Evolutionary conservation across 2,888 invertebrate species (phyloP), one percentile per base, ranked within the genome.

Genomic region (Nipponacmea schrenckii): DNA sequence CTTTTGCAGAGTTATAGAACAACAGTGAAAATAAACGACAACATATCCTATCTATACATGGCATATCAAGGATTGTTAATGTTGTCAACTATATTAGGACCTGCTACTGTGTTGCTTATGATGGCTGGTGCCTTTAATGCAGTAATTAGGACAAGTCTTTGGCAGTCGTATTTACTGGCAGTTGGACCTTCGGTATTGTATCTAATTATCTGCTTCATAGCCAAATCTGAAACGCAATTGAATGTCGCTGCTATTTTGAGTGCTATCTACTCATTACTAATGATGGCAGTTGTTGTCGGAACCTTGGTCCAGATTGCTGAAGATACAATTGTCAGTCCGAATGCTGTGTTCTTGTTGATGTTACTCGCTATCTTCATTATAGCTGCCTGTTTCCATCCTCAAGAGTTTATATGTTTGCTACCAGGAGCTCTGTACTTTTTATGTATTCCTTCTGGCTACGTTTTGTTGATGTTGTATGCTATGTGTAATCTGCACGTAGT

Each of bases 21-120:
- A 81, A 98, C 98, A 0, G 96, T 98, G 77, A 94, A 95, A 88
- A 94, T 97, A 83, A 98, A 98, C 88, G 97, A 98, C 88, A 97
- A 97, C 86, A 98, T 99, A 83, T 98, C 98, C 0, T 77, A 81
- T 62, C 76, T 83, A 39, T 87, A 85, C 77, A 83, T 87, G 64
- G 70, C 79, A 45, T 87, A 87, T 75, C 86, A 86, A 65, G 77
- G 72, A 15, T 71, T 81, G 10, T 71, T 82, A n/a, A 78, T 82
- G 74, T 63, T 78, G 12, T 81, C 82, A 27, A 78, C 81, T 17
- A 76, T 82, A 46, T 72, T 82, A 8, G 77, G 79, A 17, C 87
- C 87, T 8, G 84, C 85, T 26, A 87, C 87, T 8, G 84, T 88
- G 5, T 76, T 88, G 48, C 84, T 88, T 76, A 87, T 87, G 87